Base-by-base conservation (phyloP, 2,797 vertebrate species). In the Acrossocheilus wenchowensis region DNA sequence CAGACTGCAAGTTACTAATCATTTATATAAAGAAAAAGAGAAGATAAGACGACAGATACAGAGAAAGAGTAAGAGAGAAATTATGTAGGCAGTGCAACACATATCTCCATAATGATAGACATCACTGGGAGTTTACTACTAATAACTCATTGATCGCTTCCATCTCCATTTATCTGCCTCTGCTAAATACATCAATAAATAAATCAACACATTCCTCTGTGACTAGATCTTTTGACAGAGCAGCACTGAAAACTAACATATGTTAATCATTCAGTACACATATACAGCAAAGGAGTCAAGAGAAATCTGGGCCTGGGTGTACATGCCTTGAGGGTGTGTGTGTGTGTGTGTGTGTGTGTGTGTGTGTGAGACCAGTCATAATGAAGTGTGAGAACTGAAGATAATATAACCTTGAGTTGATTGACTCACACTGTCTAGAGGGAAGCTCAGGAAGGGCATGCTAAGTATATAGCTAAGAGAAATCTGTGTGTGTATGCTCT, bases 211-310 rank as follows among this genome's bases (percentile, higher is more conserved):
- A 10, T n/a, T 60, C 7, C n/a, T 26, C 45, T 30, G 30, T 48
- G 41, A 48, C 39, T 36, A 10, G 57, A 64, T 50, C 30, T 86
- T 78, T 57, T 17, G 39, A 75, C 30, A 64, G 52, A 71, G 30
- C 84, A 73, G 39, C 14, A 72, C 54, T 64, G 21, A 73, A 41
- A 69, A 36, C 36, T 54, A 80, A 21, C 41, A 30, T 64, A 30
- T 50, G 43, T 30, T 73, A 74, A 81, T 73, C 69, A 86, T 74
- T 81, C 78, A 73, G 39, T 48, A 36, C 50, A 85, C 66, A 73
- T 11, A 75, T 36, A 48, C 3, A 54, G 15, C n/a, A 81, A 45
- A 45, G 72, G 21, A 68, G 73, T 41, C 34, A 3, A 43, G n/a
- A 69, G 48, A 78, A 54, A 57, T 36, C 14, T 82, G 23, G 17